Conservation (phyloP, 1,140 invertebrate species). For the Drosophila prosaltans region DNA sequence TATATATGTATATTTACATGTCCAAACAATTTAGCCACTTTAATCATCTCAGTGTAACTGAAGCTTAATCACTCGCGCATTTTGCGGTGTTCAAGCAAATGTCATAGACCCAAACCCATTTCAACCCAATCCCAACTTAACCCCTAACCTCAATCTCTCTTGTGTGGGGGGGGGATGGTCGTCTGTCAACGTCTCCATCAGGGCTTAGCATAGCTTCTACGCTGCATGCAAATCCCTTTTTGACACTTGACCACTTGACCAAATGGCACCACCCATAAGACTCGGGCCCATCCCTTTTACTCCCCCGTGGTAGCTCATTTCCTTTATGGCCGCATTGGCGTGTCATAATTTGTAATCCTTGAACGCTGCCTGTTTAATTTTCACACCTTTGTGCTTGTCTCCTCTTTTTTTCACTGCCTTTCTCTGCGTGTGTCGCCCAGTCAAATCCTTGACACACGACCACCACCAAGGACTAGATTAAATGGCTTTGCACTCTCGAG, state of each 20-base stretch:
- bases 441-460: conserved; percentile 61
- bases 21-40: conserved; percentile 42
- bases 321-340: conserved; percentile 59
- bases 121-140: conserved; percentile 25
- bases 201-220: conserved; percentile 31
- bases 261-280: conserved; percentile 22
- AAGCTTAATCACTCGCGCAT: conserved; percentile 51
- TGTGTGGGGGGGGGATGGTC: background rate
- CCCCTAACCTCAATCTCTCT: conserved; percentile 33
- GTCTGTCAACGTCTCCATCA: conserved; percentile 5
- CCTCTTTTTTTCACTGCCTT: conserved; percentile 1
- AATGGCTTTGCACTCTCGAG: conserved; percentile 29
- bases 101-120: conserved; percentile 30
- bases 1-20: background rate
- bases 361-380: conserved; percentile 76
- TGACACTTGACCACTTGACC: conserved; percentile 79
- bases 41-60: conserved; percentile 48
- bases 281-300: background rate
- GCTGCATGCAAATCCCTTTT: conserved; percentile 74
- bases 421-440: conserved; percentile 4
- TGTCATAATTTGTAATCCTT: conserved; percentile 81
- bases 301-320: conserved; percentile 53
- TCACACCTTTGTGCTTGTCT: conserved; percentile 70
- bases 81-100: conserved; percentile 68
- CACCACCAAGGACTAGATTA: conserved; percentile 46